These are phyloP conservation scores for Phrixothrix hirtus DNA, from an alignment of 2,888 invertebrate genomes.

Conservation along the genomic window DNA sequence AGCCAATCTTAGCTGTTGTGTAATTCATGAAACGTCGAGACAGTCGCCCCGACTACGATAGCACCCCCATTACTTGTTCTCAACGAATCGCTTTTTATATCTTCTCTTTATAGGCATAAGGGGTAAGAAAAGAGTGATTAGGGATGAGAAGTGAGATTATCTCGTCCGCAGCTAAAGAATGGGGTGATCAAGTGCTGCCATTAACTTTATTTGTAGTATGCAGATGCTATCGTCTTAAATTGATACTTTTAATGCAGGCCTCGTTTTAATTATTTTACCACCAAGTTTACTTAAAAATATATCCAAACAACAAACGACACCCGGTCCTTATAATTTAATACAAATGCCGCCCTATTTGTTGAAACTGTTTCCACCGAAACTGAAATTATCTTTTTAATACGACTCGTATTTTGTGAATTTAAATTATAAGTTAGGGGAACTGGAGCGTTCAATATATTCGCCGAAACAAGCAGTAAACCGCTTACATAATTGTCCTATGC, in stretches of 20 bases:
- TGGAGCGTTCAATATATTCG: no score
- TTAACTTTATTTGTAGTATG: constrained; percentile 32
- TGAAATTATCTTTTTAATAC: no score
- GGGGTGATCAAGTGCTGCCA: constrained; percentile 31
- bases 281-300: no score
- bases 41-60: constrained; percentile 22
- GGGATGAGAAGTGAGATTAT: constrained; percentile 33
- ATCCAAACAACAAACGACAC: no score
- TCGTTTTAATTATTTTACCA: background rate
- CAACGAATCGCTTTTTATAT: constrained; percentile 30
- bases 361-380: no score
- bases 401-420: no score
- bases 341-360: no score
- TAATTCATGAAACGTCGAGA: constrained; percentile 48
- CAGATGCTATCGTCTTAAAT: constrained; percentile 16
- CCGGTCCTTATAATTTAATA: no score
- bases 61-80: constrained; percentile 28
- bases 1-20: constrained; percentile 53
- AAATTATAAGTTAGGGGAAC: no score
- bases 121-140: constrained; percentile 30
- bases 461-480: no score
- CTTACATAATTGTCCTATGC: no score
- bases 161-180: constrained; percentile 29
- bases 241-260: background rate
- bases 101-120: constrained; percentile 33